Percentiles rank a stretch among this genome's conserved stretches.
Evolutionary conservation across 2,797 vertebrate species (phyloP).

Genomic region (Podarcis lilfordi): DNA sequence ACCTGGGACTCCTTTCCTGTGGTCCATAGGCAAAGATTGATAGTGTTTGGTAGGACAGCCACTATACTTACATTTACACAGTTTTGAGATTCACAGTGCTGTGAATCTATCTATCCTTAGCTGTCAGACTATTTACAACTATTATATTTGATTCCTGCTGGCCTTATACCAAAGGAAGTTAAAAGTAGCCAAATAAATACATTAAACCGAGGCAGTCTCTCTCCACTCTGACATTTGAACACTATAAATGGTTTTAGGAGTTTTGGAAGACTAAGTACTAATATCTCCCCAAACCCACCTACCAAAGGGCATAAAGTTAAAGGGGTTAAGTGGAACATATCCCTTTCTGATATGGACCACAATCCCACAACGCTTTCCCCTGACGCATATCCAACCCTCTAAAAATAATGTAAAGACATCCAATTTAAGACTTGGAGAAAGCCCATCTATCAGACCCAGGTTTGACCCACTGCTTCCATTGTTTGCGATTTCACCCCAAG

Average conservation of each 20-base stretch:
- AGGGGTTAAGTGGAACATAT: neutral
- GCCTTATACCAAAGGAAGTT: neutral
- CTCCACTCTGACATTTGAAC: neutral
- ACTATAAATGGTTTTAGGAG: neutral
- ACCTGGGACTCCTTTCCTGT: neutral
- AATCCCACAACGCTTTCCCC: neutral
- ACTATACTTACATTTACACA: neutral
- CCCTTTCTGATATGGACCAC: neutral
- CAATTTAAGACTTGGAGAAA: neutral
- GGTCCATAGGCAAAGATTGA: neutral
- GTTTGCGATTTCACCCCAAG: too few species aligned
- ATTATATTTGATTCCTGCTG: neutral
- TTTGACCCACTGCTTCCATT: neutral
- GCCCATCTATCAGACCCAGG: neutral
- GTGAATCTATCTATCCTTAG: neutral
- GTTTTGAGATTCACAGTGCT: neutral
- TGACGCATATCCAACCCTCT: neutral
- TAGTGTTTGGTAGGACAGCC: neutral
- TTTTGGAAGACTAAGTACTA: too few species aligned
- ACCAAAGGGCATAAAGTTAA: too few species aligned
- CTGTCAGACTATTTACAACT: neutral
- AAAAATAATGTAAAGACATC: neutral
- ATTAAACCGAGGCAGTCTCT: neutral
- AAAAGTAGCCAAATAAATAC: neutral
- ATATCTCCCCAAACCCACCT: too few species aligned